These are phyloP conservation scores for Nesoenas mayeri DNA, from an alignment of 2,113 vertebrate genomes.

Conservation along the genomic window DNA sequence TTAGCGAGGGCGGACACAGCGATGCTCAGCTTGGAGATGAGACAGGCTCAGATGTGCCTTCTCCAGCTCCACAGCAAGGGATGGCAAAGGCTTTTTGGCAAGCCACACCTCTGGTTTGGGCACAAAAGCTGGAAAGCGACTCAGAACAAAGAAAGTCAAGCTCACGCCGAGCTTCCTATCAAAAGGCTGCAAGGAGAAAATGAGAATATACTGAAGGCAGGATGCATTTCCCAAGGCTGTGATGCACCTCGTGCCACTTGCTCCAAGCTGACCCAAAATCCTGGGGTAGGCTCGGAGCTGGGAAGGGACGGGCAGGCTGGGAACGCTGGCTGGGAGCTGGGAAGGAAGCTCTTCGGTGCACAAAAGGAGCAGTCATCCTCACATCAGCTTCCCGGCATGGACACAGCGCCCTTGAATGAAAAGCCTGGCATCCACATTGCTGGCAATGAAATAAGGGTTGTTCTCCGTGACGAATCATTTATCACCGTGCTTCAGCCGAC, in stretches of 20 bases:
- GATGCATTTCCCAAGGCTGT: neutral
- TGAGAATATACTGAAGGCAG: neutral
- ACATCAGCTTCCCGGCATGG: neutral
- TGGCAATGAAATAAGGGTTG: neutral
- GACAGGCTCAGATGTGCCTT: accelerated
- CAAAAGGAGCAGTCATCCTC: constrained; percentile 51
- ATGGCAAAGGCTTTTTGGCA: neutral
- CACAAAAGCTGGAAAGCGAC: neutral
- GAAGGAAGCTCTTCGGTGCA: constrained; percentile 2
- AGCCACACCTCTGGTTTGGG: neutral
- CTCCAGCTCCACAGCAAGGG: accelerated
- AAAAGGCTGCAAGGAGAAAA: neutral
- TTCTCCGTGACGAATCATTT: neutral
- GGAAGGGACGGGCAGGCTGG: neutral
- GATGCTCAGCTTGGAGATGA: accelerated
- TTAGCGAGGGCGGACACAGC: neutral
- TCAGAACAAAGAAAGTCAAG: neutral
- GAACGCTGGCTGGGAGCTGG: neutral
- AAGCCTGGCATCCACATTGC: neutral
- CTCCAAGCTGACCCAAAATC: neutral
- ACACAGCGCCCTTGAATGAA: neutral
- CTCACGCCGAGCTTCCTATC: neutral
- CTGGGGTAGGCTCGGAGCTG: neutral
- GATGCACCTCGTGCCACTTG: neutral
- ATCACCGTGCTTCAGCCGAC: neutral